Conservation (phyloP, 2,797 vertebrate species). For the Spheniscus humboldti region DNA sequence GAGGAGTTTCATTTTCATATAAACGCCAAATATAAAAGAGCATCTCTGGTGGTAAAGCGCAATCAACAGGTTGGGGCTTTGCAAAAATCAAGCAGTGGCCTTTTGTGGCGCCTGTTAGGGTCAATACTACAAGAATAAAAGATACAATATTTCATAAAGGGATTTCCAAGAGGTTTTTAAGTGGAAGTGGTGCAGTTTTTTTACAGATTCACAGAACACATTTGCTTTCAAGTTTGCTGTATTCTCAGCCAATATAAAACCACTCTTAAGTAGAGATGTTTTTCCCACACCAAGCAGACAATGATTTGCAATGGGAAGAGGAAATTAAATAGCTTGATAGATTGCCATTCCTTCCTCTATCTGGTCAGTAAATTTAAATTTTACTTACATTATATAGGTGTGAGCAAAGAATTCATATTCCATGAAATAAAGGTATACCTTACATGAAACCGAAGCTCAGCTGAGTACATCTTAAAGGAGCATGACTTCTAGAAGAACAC, state of each 20-base stretch:
- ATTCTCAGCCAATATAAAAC: background rate
- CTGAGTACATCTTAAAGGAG: background rate
- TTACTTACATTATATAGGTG: background rate
- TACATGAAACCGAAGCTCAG: background rate
- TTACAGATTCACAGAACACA: background rate
- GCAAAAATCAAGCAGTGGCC: background rate
- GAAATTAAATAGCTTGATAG: background rate
- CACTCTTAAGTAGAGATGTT: background rate
- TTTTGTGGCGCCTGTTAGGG: background rate
- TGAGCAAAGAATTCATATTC: background rate
- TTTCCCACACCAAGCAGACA: background rate
- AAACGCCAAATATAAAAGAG: background rate
- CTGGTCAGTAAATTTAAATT: background rate
- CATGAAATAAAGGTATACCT: background rate
- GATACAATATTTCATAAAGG: background rate
- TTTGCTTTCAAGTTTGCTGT: background rate
- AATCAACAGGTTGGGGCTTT: background rate
- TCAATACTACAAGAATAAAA: background rate
- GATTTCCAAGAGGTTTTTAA: background rate
- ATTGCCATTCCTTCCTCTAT: background rate
- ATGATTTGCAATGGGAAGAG: background rate
- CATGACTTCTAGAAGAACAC: background rate
- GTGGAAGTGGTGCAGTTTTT: background rate
- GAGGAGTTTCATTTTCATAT: background rate
- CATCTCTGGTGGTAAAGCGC: background rate